phyloP scores from a whole-genome alignment of 2,797 vertebrate genomes.

The Pseudochirops cupreus region DNA sequence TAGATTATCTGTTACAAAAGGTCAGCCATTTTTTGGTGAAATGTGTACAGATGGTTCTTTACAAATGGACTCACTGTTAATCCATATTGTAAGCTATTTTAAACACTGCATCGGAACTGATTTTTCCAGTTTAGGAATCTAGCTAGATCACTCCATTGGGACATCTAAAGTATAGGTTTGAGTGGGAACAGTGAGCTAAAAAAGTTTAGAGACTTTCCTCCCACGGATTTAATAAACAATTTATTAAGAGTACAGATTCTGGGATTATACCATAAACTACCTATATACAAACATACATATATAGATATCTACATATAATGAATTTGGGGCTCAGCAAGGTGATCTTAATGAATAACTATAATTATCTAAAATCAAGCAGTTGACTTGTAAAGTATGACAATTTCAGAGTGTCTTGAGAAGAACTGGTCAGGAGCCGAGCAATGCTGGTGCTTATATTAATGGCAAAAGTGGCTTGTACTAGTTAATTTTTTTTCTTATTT shows the following conservation, averaged over 20 bases:
- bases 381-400: not conserved
- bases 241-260: slow-evolving; percentile 17
- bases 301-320: not conserved
- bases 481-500: not conserved
- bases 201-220: not conserved
- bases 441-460: not conserved
- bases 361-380: slow-evolving; percentile 20
- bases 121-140: not conserved
- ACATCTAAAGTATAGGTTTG: not conserved
- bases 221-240: not conserved
- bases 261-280: slow-evolving; percentile 13
- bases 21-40: not conserved
- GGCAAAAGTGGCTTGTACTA: not conserved
- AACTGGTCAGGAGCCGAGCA: not conserved
- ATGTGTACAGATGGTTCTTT: not conserved
- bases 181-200: not conserved
- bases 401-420: slow-evolving; percentile 33
- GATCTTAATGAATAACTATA: not conserved
- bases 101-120: not conserved
- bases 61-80: not conserved
- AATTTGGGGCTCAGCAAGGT: slow-evolving; percentile 28
- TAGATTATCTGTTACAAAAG: not conserved
- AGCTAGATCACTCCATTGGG: not conserved
- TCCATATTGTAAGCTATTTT: not conserved
- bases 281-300: not conserved